A percentile compares a stretch with the other conserved stretches of the same genome.
phyloP scores from a whole-genome alignment of 2,797 vertebrate species.

The Nannoperca australis region DNA sequence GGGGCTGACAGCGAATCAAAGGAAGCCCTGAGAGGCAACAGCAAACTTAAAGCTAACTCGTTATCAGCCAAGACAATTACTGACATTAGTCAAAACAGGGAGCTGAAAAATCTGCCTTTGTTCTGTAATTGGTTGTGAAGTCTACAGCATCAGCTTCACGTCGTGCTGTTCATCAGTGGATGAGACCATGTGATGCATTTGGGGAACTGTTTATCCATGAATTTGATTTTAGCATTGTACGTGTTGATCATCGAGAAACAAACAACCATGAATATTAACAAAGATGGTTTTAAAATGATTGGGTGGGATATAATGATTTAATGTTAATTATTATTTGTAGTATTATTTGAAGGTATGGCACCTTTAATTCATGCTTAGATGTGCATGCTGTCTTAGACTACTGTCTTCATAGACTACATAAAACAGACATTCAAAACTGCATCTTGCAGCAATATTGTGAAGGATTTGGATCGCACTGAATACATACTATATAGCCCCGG shows the following conservation, averaged over 20 bases:
- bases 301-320: background rate
- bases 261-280: background rate
- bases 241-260: background rate
- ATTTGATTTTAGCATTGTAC: constrained; percentile 10
- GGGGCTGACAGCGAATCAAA: constrained; percentile 79
- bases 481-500: too few species aligned
- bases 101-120: constrained; percentile 58
- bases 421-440: background rate
- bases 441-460: background rate
- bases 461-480: too few species aligned
- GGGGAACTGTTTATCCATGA: constrained; percentile 7
- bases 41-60: constrained; percentile 64
- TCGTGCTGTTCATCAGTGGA: constrained; percentile 20
- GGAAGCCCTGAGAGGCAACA: constrained; percentile 66
- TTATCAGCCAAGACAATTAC: constrained; percentile 80
- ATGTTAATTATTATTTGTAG: background rate
- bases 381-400: too few species aligned
- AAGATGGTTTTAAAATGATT: background rate
- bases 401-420: background rate
- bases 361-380: background rate
- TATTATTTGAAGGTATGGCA: background rate
- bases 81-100: constrained; percentile 81
- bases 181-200: constrained; percentile 6
- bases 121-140: constrained; percentile 65
- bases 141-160: constrained; percentile 30